Evolutionary conservation across 2,797 vertebrate species (phyloP), one percentile per base, ranked within the genome.

Genomic region (Delichon dasypus): DNA sequence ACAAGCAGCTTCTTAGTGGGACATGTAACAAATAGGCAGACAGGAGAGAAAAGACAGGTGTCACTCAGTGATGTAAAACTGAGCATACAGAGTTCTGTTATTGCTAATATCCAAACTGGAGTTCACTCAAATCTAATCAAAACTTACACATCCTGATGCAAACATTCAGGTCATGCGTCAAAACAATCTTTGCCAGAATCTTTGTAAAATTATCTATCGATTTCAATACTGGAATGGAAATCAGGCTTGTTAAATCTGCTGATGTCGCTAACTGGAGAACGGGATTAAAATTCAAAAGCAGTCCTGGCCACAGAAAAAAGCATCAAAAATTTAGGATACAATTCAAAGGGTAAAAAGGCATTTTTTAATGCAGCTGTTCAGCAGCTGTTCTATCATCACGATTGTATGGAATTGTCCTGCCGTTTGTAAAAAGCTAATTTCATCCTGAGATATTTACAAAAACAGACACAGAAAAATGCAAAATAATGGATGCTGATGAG

Each of bases 261-360:
- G 91, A 88, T 78, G 80, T 51, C n/a, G 85, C 66, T 91, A 82
- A 91, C 40, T 44, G 68, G 70, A 83, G 57, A 80, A 75, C 9
- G 17, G 32, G 48, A 94, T 93, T 95, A 94, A 91, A 92, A 96
- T 90, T 92, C 88, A 81, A 21, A 86, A 94, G 85, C 17, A 50
- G 85, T 78, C 58, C 80, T 62, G 55, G 70, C 73, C 84, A 78
- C 44, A 84, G 60, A 53, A 80, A 40, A 89, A 62, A 4, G 4
- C 73, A 61, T 88, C 65, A 77, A 77, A 91, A 83, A 84, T 22
- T 36, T 48, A 60, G 70, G 57, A 93, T 77, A 64, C 38, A 76
- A 80, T 87, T 89, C 50, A 83, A 91, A 92, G 61, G 53, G n/a
- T 58, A 91, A 91, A 88, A 38, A 25, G 18, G 27, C 54, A 91